Evolutionary conservation across 2,797 vertebrate genomes (phyloP).

Genomic region (Rhodeus uyekii): DNA sequence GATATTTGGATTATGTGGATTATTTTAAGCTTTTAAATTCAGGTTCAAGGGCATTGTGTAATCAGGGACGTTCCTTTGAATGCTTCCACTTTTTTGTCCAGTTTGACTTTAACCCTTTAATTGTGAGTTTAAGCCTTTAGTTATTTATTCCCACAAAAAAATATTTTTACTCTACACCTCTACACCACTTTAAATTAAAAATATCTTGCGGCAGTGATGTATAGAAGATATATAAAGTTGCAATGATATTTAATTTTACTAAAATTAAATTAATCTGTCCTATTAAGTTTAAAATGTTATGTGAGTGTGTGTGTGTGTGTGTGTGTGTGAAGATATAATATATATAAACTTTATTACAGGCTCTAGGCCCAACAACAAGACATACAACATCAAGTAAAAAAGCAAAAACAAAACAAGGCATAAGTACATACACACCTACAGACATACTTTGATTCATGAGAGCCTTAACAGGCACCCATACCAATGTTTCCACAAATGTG

Average conservation of each 20-base stretch:
- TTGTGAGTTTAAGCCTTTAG: not conserved
- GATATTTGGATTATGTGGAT: conserved; percentile 18
- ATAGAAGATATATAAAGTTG: not conserved
- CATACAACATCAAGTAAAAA: too few relatives aligned
- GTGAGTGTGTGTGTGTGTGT: too few relatives aligned
- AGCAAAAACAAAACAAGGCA: too few relatives aligned
- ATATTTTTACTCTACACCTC: too few relatives aligned
- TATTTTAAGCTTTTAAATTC: not conserved
- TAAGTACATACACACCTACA: too few relatives aligned
- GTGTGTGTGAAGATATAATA: too few relatives aligned
- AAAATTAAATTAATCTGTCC: not conserved
- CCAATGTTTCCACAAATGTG: too few relatives aligned
- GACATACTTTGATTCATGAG: too few relatives aligned
- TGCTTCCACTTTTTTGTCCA: not conserved
- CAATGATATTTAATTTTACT: not conserved
- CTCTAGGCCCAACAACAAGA: too few relatives aligned
- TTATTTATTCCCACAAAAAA: too few relatives aligned
- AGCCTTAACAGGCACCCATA: too few relatives aligned
- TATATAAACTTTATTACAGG: too few relatives aligned
- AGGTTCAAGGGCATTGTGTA: not conserved
- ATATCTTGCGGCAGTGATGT: not conserved
- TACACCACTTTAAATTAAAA: not conserved
- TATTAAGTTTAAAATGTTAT: not conserved
- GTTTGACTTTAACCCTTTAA: not conserved
- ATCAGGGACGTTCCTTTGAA: not conserved